Evolutionary conservation across 2,888 invertebrate genomes (phyloP).

Genomic region (Dione juno): DNA sequence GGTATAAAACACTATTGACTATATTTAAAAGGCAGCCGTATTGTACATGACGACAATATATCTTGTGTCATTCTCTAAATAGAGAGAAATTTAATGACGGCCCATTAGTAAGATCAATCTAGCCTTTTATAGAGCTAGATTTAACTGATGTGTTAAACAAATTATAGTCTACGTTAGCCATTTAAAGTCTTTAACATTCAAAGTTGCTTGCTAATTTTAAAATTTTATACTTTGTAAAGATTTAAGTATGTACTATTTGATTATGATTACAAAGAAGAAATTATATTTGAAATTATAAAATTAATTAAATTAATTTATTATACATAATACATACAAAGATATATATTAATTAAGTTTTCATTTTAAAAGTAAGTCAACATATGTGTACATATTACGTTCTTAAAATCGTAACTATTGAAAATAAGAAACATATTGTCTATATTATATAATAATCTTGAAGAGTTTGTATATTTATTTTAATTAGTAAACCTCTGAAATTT

Average conservation of each 20-base stretch:
- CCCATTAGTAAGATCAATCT: conserved; percentile 10
- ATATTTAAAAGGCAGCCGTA: neutral
- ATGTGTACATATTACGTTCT: too few relatives aligned
- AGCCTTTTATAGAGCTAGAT: neutral
- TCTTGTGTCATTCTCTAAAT: conserved; percentile 5
- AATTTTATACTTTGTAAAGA: neutral
- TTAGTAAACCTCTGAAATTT: too few relatives aligned
- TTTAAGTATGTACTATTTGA: neutral
- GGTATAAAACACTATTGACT: neutral
- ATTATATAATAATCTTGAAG: too few relatives aligned
- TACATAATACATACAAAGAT: too few relatives aligned
- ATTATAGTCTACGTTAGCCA: neutral
- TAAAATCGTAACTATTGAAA: too few relatives aligned
- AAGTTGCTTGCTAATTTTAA: neutral
- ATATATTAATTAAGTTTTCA: too few relatives aligned
- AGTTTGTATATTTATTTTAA: too few relatives aligned
- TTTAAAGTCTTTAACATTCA: neutral
- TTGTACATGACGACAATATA: neutral
- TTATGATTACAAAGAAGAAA: neutral
- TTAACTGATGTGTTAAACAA: conserved; percentile 1
- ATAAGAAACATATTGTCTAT: too few relatives aligned
- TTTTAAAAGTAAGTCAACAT: too few relatives aligned
- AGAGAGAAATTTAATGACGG: conserved; percentile 6
- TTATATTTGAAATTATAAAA: too few relatives aligned
- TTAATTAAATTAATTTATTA: too few relatives aligned